phyloP scores from a whole-genome alignment of 2,113 vertebrate species.

The Hypanus sabinus region DNA sequence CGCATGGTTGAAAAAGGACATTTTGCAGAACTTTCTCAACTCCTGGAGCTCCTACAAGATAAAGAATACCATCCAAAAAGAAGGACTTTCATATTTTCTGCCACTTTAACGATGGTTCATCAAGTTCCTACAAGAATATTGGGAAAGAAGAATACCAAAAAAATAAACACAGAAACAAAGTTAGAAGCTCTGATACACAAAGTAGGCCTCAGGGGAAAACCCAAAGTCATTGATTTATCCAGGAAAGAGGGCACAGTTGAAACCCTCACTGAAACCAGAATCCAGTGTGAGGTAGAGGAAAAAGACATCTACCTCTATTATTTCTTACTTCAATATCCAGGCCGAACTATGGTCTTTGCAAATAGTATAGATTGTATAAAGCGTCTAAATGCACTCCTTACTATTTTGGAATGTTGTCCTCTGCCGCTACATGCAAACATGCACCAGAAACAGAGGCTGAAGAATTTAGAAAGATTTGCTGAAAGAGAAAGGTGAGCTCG shows the following conservation, averaged over 20 bases:
- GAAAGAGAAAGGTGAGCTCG: slow-evolving; percentile 71
- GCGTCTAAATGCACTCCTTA: slow-evolving; percentile 77
- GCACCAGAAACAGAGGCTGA: slow-evolving; percentile 94
- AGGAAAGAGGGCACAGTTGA: slow-evolving; percentile 86
- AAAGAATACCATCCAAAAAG: slow-evolving; percentile 74
- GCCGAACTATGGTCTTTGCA: slow-evolving; percentile 91
- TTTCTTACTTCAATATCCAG: slow-evolving; percentile 83
- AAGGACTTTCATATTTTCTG: slow-evolving; percentile 92
- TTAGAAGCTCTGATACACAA: slow-evolving; percentile 80
- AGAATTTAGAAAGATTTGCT: slow-evolving; percentile 91
- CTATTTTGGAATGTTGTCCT: slow-evolving; percentile 72
- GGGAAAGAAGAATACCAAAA: slow-evolving; percentile 74
- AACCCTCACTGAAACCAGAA: slow-evolving; percentile 80
- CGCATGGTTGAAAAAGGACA: slow-evolving; percentile 93
- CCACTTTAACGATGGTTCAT: slow-evolving; percentile 83
- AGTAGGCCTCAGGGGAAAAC: slow-evolving; percentile 80
- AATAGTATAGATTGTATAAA: slow-evolving; percentile 97
- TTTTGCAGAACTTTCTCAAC: slow-evolving; percentile 81
- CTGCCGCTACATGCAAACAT: slow-evolving; percentile 90
- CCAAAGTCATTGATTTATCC: slow-evolving; percentile 90
- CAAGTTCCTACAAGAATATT: slow-evolving; percentile 69
- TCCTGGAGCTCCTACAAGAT: slow-evolving; percentile 82
- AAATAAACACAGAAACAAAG: slow-evolving; percentile 69
- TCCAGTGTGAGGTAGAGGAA: slow-evolving; percentile 80
- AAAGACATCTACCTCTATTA: slow-evolving; percentile 94